Evolutionary conservation across 2,113 vertebrate genomes (phyloP), one percentile per base, ranked within the genome.

Genomic region (Danionella cerebrum): DNA sequence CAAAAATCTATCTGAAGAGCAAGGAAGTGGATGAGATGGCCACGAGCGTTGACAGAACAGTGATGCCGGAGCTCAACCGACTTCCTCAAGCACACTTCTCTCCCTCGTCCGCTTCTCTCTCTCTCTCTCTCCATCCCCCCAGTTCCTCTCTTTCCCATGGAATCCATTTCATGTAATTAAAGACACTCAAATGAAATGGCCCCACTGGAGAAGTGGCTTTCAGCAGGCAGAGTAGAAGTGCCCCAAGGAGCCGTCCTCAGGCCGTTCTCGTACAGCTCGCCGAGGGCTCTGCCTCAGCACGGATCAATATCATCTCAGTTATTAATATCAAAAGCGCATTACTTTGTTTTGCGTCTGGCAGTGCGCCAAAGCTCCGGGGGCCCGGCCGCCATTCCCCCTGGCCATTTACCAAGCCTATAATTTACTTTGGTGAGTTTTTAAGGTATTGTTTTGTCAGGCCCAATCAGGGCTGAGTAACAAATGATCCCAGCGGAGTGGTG

Each of bases 241-340:
- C 90, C 90, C 89, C 86, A 89, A 93, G 88, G 89, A 94, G 89
- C 90, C 84, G 84, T 91, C 87, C 85, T 88, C 83, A 78, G 85
- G 77, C 53, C 50, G 83, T 76, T 84, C 84, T 75, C 77, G 79
- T 78, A 73, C 59, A 80, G 71, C 78, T 54, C 67, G 78, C 82
- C 21, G 78, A 90, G 89, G 90, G 90, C 89, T 90, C 86, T 84
- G 84, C 88, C 90, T 75, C 78, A 79, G 82, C 71, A 48, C 65
- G 59, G 93, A 97, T 97, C 95, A 94, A 97, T 96, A 97, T 93
- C 92, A 92, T 93, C 93, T 94, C 88, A 87, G 91, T 95, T 98
- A 97, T 97, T 96, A 96, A 97, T 98, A 98, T 98, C 94, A 97
- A 97, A 98, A 93, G 92, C 92, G 52, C 91, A 97, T 97, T 97